Evolutionary conservation across 2,113 vertebrate genomes (phyloP).

Genomic region (Zosterops hypoxanthus): DNA sequence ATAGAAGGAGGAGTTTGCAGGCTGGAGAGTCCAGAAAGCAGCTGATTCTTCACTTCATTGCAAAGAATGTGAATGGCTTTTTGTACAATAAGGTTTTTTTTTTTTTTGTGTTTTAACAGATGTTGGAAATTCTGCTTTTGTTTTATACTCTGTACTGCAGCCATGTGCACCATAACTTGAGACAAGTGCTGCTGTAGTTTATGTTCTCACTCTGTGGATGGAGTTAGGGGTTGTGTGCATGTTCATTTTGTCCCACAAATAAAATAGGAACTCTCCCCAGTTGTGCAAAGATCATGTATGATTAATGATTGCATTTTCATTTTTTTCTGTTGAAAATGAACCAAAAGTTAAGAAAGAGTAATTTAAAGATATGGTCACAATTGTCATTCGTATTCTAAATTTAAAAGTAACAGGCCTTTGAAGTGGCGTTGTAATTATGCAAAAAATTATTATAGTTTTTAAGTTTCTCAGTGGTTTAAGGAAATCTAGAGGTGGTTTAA

Average conservation of each 20-base stretch:
- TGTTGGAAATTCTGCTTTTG: conserved; percentile 70
- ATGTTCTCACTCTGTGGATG: conserved; percentile 44
- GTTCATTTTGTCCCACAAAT: conserved; percentile 25
- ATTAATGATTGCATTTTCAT: conserved; percentile 40
- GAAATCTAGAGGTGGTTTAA: conserved; percentile 68
- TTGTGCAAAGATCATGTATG: conserved; percentile 48
- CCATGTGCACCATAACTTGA: conserved; percentile 50
- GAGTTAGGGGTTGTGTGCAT: not conserved
- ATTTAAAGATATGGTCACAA: conserved; percentile 47
- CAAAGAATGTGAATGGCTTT: conserved; percentile 54
- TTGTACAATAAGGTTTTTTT: conserved; percentile 51
- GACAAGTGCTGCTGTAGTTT: conserved; percentile 74
- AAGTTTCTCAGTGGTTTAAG: conserved; percentile 68
- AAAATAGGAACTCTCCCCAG: conserved; percentile 50
- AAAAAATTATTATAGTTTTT: conserved; percentile 54
- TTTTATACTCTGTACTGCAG: conserved; percentile 69
- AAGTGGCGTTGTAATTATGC: conserved; percentile 59
- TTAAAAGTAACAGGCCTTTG: conserved; percentile 35
- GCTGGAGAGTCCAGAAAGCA: conserved; percentile 80
- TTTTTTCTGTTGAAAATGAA: conserved; percentile 57
- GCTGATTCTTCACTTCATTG: conserved; percentile 56
- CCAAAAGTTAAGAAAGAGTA: not conserved
- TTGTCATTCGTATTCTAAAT: conserved; percentile 55
- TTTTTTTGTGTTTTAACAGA: conserved; percentile 72
- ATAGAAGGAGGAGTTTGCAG: conserved; percentile 98